A percentile compares a stretch with the other conserved stretches of the same genome.
phyloP scores from a whole-genome alignment of 2,888 invertebrate species.

The Torymus tubicola region DNA sequence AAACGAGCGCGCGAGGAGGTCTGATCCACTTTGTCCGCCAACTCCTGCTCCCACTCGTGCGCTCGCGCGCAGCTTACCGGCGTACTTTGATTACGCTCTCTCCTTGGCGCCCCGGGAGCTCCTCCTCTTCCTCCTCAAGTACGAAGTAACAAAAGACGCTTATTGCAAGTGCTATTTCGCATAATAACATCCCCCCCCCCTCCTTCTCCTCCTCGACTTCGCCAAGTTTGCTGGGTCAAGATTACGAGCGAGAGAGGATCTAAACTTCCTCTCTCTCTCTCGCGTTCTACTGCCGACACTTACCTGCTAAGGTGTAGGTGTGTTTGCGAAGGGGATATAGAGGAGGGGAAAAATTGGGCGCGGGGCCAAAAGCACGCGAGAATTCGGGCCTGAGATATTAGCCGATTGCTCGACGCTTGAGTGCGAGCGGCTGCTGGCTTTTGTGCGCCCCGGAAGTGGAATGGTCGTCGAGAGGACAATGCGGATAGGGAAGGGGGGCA shows the following conservation, averaged over 20 bases:
- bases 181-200: slow-evolving; percentile 21
- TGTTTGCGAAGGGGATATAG: not conserved
- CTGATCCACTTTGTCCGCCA: too few species aligned
- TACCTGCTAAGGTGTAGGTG: not conserved
- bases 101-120: too few species aligned
- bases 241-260: slow-evolving; percentile 32
- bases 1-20: too few species aligned
- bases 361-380: slow-evolving; percentile 9
- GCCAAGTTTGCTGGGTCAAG: slow-evolving; percentile 23
- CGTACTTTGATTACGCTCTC: too few species aligned
- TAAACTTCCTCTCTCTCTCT: slow-evolving; percentile 16
- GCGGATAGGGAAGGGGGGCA: too few species aligned
- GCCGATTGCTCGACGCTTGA: not conserved
- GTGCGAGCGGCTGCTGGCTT: too few species aligned
- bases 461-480: too few species aligned
- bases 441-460: too few species aligned
- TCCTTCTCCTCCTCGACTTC: not conserved
- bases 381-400: slow-evolving; percentile 6
- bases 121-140: too few species aligned
- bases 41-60: too few species aligned
- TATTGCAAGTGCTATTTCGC: slow-evolving; percentile 22
- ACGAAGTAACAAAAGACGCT: slow-evolving; percentile 13
- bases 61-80: too few species aligned
- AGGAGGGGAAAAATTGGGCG: slow-evolving; percentile 16
- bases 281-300: slow-evolving; percentile 5